Conservation (phyloP, 2,888 invertebrate species). For the Zhuqinia jingwanae region DNA sequence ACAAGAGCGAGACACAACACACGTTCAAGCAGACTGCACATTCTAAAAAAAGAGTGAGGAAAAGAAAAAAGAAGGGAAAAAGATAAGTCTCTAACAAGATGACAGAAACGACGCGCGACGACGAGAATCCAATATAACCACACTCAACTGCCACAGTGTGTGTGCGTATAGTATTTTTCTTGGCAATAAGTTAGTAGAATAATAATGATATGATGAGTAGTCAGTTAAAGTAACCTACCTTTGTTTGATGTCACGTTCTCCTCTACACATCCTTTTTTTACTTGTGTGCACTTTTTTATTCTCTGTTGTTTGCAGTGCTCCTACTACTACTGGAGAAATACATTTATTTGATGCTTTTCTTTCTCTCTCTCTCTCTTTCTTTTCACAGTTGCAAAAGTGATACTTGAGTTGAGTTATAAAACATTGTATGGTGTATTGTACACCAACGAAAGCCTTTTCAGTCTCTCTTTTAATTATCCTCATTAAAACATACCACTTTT, state of each 20-base stretch:
- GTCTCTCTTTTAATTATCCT: slow-evolving; percentile 75
- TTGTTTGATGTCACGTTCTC: slow-evolving; percentile 70
- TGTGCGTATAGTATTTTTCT: neutral
- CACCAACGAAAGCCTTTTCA: slow-evolving; percentile 47
- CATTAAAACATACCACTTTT: slow-evolving; percentile 74
- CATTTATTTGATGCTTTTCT: too few relatives aligned
- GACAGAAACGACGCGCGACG: slow-evolving; percentile 20
- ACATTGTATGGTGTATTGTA: slow-evolving; percentile 9
- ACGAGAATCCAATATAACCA: slow-evolving; percentile 8
- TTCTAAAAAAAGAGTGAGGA: too few relatives aligned
- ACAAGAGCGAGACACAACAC: neutral
- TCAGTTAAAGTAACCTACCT: slow-evolving; percentile 53
- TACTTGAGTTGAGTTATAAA: slow-evolving; percentile 23
- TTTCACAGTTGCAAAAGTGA: slow-evolving; percentile 21
- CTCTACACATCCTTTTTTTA: neutral
- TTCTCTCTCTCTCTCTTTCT: neutral
- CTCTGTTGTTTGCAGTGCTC: neutral
- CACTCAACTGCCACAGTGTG: neutral
- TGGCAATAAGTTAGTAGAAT: slow-evolving; percentile 17
- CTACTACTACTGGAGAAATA: too few relatives aligned
- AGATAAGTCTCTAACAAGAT: slow-evolving; percentile 11
- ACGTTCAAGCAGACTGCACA: neutral
- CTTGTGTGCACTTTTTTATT: neutral
- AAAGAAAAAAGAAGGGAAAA: neutral
- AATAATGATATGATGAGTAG: slow-evolving; percentile 52